Evolutionary conservation across 2,888 invertebrate genomes (phyloP), one percentile per base, ranked within the genome.

Genomic region (Heliconius aoede): DNA sequence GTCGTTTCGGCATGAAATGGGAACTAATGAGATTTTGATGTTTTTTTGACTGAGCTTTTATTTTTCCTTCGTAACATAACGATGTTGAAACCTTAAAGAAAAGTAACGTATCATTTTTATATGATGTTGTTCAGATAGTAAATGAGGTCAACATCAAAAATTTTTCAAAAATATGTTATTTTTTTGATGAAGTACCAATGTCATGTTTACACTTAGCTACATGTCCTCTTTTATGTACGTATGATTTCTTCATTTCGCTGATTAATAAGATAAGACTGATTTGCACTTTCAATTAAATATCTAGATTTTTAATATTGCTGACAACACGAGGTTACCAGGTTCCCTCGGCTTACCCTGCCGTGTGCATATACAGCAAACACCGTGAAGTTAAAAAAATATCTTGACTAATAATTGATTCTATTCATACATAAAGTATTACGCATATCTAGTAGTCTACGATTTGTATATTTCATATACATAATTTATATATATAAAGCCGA

Each of bases 11-110:
- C 90, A 91, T 92, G 93, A 91, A 94, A 94, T 91, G 93, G 90
- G 91, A 94, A 94, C 94, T 94, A 94, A 94, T 94, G 94, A 94
- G 94, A 91, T 94, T 94, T 94, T 94, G 94, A 94, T 94, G 94
- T 94, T 94, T 94, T 94, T 94, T 94, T 94, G 94, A 94, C 94
- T 93, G 92, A 91, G 89, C 89, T 91, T 91, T 94, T 94, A 93
- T 93, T 93, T 93, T 92, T 87, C 88, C 88, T 86, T 32, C 84
- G 89, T 80, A 81, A 79, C 79, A 78, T 82, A 81, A 82, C 81
- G 80, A 81, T 81, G 81, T 77, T 88, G 86, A 83, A 86, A 84
- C 86, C 84, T 84, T 82, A 84, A 83, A 87, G 87, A 84, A 81
- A 86, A 83, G 68, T 73, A 74, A 80, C 78, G 78, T 81, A 73